These are phyloP conservation scores for Drosophila biarmipes DNA, from an alignment of 1,140 invertebrate species.

Conservation along the genomic window DNA sequence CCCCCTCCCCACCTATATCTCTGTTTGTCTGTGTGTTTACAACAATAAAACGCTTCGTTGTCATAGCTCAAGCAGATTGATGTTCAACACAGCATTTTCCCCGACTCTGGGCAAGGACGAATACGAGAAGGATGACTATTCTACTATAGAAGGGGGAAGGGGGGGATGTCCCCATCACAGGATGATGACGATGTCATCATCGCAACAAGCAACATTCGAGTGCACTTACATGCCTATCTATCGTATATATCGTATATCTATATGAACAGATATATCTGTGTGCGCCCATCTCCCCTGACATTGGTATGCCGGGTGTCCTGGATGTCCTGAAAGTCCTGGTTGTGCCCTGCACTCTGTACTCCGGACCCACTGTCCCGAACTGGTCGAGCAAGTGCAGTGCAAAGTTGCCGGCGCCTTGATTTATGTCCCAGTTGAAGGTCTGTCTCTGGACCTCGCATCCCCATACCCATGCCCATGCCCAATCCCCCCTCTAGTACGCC, in stretches of 20 bases:
- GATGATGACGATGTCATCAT: conserved; percentile 54
- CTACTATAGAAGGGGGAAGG: not conserved
- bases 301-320: conserved; percentile 13
- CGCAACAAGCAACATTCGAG: conserved; percentile 59
- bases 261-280: conserved; percentile 40
- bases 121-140: not conserved
- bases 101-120: conserved; percentile 19
- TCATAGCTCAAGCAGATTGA: conserved; percentile 79
- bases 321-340: conserved; percentile 6
- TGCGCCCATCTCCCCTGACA: conserved; percentile 29
- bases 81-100: conserved; percentile 57
- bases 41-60: conserved; percentile 81
- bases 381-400: conserved; percentile 48
- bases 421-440: conserved; percentile 52
- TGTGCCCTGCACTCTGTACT: conserved; percentile 3
- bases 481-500: no score
- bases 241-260: conserved; percentile 48
- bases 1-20: not conserved
- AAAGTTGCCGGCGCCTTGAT: conserved; percentile 62
- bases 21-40: conserved; percentile 51
- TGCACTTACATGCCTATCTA: conserved; percentile 63
- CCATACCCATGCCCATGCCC: not conserved
- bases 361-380: not conserved
- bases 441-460: conserved; percentile 16
- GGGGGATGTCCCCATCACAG: not conserved